Conservation (phyloP, 2,113 vertebrate genomes). For the Cariama cristata region DNA sequence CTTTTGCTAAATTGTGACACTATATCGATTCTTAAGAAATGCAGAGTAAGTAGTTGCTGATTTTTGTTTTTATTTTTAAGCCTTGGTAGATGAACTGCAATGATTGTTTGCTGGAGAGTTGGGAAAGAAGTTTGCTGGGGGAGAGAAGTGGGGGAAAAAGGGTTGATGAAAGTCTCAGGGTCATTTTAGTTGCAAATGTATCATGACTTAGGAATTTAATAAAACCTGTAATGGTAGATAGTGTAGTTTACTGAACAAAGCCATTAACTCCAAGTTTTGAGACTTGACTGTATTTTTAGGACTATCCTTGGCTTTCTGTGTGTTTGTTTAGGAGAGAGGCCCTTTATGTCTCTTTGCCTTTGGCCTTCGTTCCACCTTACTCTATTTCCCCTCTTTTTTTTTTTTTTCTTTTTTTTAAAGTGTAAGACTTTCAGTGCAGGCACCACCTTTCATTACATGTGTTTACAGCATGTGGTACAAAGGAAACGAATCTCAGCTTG, state of each 20-base stretch:
- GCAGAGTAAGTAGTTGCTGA: not conserved
- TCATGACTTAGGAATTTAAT: not conserved
- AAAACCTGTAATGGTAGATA: not conserved
- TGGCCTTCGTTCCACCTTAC: not conserved
- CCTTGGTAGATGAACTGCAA: not conserved
- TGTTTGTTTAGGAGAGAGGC: not conserved
- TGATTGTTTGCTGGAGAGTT: not conserved
- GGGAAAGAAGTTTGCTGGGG: not conserved
- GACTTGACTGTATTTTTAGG: not conserved
- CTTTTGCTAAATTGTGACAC: not conserved
- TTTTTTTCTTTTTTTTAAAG: not conserved
- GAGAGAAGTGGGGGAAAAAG: not conserved
- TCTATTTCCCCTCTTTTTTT: not conserved
- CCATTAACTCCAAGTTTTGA: not conserved
- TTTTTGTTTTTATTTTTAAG: not conserved
- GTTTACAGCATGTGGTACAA: not conserved
- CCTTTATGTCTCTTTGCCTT: not conserved
- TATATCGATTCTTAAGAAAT: not conserved
- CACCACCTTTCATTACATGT: not conserved
- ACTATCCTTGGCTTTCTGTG: not conserved
- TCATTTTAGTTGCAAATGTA: not conserved
- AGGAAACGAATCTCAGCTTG: not conserved
- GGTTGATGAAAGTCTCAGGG: not conserved
- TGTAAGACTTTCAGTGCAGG: not conserved
- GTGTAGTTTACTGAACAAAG: not conserved